Conservation (phyloP, 2,797 vertebrate genomes). For the Sebastes umbrosus region DNA sequence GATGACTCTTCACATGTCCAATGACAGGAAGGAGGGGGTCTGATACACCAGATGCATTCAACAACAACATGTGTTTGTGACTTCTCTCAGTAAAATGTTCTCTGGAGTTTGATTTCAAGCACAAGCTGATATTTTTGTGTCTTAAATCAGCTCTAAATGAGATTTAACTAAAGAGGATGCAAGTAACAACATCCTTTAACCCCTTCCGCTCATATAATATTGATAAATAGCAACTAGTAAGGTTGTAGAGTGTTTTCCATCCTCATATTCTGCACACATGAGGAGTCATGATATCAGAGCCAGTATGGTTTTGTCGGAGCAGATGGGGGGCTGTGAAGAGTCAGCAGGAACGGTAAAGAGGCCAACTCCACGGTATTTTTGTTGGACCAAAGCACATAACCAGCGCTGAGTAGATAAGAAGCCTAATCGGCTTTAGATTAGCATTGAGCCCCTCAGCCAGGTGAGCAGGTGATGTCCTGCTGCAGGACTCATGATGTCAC, state of each 20-base stretch:
- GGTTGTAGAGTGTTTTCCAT: constrained; percentile 1
- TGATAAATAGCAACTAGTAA: constrained; percentile 19
- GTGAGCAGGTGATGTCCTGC: constrained; percentile 72
- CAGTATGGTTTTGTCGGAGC: constrained; percentile 31
- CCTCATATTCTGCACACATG: constrained; percentile 7
- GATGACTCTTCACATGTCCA: constrained; percentile 72
- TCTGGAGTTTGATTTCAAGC: neutral
- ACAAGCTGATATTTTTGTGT: neutral
- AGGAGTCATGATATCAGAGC: constrained; percentile 20
- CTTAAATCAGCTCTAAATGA: constrained; percentile 14
- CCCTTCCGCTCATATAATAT: constrained; percentile 7
- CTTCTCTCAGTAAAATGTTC: neutral
- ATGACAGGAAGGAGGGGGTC: neutral
- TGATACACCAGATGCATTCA: neutral
- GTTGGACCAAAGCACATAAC: constrained; percentile 81
- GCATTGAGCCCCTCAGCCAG: constrained; percentile 70
- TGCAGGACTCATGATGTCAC: constrained; percentile 44
- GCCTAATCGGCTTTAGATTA: constrained; percentile 81
- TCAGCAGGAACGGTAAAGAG: constrained; percentile 61
- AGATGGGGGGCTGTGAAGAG: constrained; percentile 38
- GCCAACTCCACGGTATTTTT: constrained; percentile 74
- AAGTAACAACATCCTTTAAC: constrained; percentile 4
- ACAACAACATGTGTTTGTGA: neutral
- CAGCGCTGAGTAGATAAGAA: constrained; percentile 80
- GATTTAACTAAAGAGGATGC: constrained; percentile 15